Evolutionary conservation across 2,888 invertebrate genomes (phyloP).

Genomic region (Papilio demoleus): DNA sequence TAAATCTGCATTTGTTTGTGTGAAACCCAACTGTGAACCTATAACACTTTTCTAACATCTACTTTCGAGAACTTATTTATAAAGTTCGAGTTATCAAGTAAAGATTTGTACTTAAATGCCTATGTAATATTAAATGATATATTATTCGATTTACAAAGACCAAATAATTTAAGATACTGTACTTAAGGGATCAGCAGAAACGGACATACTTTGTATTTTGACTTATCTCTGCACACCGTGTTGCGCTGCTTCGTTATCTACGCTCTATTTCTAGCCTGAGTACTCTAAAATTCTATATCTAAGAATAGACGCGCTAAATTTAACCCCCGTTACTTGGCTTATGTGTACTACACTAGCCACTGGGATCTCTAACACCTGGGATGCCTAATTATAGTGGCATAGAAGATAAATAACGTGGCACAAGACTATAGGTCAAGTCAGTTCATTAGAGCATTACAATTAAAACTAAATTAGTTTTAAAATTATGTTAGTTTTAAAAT

Average conservation of each 20-base stretch:
- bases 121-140: no score
- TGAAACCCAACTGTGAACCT: no score
- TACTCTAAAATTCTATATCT: conserved; percentile 39
- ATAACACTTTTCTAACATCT: no score
- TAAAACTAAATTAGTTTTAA: not conserved
- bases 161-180: no score
- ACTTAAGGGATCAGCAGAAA: no score
- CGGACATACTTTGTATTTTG: no score
- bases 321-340: conserved; percentile 34
- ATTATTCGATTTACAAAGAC: no score
- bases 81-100: no score
- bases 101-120: no score
- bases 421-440: not conserved
- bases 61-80: no score
- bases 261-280: conserved; percentile 36
- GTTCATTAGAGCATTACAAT: not conserved
- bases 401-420: not conserved
- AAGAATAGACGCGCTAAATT: conserved; percentile 39
- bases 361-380: conserved; percentile 37
- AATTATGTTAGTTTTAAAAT: conserved; percentile 5
- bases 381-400: conserved; percentile 32
- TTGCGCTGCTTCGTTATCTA: conserved; percentile 41
- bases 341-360: conserved; percentile 19
- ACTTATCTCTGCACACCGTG: not conserved
- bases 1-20: no score